Base-by-base conservation (phyloP, 2,888 invertebrate genomes). In the Caradrina kadenii region DNA sequence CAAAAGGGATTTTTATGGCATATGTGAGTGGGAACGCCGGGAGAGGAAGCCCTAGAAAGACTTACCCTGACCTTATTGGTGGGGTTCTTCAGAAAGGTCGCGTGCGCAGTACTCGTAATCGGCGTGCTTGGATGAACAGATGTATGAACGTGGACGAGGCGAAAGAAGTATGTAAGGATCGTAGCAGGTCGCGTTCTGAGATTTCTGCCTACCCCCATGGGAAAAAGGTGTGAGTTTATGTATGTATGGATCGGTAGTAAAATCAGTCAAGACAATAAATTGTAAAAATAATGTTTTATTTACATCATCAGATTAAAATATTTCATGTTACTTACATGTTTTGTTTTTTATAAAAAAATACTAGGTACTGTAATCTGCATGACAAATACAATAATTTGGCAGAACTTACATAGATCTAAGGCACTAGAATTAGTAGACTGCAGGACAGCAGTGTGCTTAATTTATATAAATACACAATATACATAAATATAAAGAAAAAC, bases 261-360 rank as follows among this genome's bases (percentile, higher is more conserved):
- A 66, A 59, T n/a, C 56, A 63, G 31, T 53, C 6, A 48, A 59
- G 6, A 55, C 39, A 22, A 45, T 21, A 45, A 45, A 45, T 53
- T 69, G 54, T 76, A 82, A 86, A 84, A 84, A 78, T 66, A 73
- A 26, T 74, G 75, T 73, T 87, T 86, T 87, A 87, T 88, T 88
- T 86, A 88, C 88, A 89, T 80, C 58, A 76, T 79, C 50, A 77
- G 78, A 54, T 63, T 56, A 77, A 50, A 66, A 49, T 39, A 76
- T 80, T 69, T 77, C 62, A 79, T 69, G 45, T 45, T 45, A 45
- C 15, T 15, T 66, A 63, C 31, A 74, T 50, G 11, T 63, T 70
- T 55, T 22, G 21, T 66, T 68, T 65, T 60, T 59, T 71, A 66
- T 75, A 69, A 73, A 64, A 77, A 76, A 76, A 77, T 39, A 35